Base-by-base conservation (phyloP, 2,888 invertebrate species). In the Orthonevra nobilis region DNA sequence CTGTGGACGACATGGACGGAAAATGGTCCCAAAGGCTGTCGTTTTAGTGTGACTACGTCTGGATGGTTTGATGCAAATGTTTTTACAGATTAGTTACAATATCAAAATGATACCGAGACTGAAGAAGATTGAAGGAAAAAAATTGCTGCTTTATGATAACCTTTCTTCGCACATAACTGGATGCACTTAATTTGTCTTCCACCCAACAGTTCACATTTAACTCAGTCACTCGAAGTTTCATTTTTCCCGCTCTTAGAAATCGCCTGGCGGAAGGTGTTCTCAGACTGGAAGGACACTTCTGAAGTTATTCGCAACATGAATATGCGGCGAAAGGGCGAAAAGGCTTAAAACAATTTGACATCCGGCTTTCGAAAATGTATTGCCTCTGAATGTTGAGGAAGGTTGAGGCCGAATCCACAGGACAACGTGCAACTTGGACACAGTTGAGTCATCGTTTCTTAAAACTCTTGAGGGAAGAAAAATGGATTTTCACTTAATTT, bases 231-330 rank as follows among this genome's bases (percentile, higher is more conserved):
- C 2, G 32, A 58, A 14, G 58, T 42, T 7, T 42, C 20, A 58
- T 42, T 58, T 58, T 44, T n/a, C 10, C 28, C n/a, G 28, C 36
- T 36, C 6, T n/a, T n/a, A n/a, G n/a, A n/a, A n/a, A n/a, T n/a
- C n/a, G 46, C 28, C 15, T 54, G 54, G 54, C 38, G 54, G n/a
- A 36, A 54, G 17, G 54, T 54, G 38, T 54, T 54, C 26, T 23
- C 54, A 26, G 52, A 52, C 1, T 36, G 26, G 36, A 52, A 52
- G 52, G 52, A 23, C 3, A 52, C 36, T 52, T 26, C 34, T 9
- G 4, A 52, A 2, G 14, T 34, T 0, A 44, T 44, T 6, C 52
- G 52, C 9, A 6, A 36, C 36, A 52, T 26, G 1, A 52, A 52
- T 26, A 36, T 52, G 0, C 38, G 36, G 15, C 36, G 15, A 7